phyloP scores from a whole-genome alignment of 2,113 vertebrate species.

The Oenanthe oenanthe region DNA sequence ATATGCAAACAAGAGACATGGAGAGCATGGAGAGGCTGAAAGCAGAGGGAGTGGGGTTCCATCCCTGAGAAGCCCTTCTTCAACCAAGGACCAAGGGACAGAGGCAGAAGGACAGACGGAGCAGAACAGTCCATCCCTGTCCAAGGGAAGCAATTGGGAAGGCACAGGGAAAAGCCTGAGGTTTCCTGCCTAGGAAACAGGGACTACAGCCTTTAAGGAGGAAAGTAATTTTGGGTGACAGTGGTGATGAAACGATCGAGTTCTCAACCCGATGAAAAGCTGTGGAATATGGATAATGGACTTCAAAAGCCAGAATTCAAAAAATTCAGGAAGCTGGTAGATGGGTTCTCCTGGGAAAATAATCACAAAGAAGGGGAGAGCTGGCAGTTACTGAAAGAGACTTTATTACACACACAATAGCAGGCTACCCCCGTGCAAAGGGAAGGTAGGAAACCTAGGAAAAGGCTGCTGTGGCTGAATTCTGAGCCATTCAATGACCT shows the following conservation, averaged over 20 bases:
- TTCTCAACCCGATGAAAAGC: not conserved
- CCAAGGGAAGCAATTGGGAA: not conserved
- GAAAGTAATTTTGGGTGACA: not conserved
- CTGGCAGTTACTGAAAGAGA: slow-evolving; percentile 39
- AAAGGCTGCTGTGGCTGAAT: slow-evolving; percentile 22
- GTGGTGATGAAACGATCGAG: not conserved
- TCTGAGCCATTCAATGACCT: not conserved
- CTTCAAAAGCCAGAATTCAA: slow-evolving; percentile 36
- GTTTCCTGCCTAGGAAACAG: not conserved
- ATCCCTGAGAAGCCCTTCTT: not conserved
- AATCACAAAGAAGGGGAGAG: slow-evolving; percentile 51
- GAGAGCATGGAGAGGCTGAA: not conserved
- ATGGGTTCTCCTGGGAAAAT: slow-evolving; percentile 46
- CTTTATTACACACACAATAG: slow-evolving; percentile 22
- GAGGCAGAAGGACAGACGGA: not conserved
- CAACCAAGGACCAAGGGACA: not conserved
- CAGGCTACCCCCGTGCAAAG: not conserved
- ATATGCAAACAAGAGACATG: fast-evolving
- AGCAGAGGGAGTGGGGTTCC: not conserved
- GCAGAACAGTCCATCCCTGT: not conserved
- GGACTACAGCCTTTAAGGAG: not conserved
- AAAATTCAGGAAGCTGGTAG: slow-evolving; percentile 25
- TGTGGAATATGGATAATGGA: not conserved
- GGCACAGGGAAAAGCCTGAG: not conserved
- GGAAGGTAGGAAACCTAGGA: slow-evolving; percentile 15